Evolutionary conservation across 2,113 vertebrate genomes (phyloP), one percentile per base, ranked within the genome.

Genomic region (Crotophaga sulcirostris): DNA sequence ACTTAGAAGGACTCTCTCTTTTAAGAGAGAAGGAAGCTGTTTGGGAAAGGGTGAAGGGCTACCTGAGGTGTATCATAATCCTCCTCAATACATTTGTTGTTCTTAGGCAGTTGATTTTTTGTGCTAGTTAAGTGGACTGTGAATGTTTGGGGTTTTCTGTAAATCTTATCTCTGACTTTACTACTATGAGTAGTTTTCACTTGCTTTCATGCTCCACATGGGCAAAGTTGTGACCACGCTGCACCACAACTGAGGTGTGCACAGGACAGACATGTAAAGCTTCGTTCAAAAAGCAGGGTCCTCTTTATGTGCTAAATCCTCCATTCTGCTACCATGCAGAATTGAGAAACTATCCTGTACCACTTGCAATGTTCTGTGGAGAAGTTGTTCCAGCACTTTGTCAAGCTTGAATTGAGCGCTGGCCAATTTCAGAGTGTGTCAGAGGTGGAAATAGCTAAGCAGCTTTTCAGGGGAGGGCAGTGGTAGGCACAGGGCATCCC

Each of bases 401-500:
- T 52, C 24, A 28, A 15, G 8, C 11, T 67, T 28, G 7, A 21
- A 3, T 24, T 14, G 59, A 29, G 75, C 33, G 17, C 10, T 38
- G 51, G 16, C 51, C 28, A 14, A 2, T 28, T 40, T 25, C 33
- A 23, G 33, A 28, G 34, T 0, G 34, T 0, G 28, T 8, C 20
- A 19, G 67, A 49, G 40, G 40, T 64, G 6, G 13, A 74, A 55
- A 38, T 3, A 0, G 24, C 67, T 21, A 1, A 8, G 58, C 19
- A 81, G 47, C 17, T 9, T 2, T 59, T 81, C 1, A 7, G 29
- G 3, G 13, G n/a, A 59, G 33, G 36, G 20, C 13, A 4, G 1
- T 34, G 24, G 31, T 21, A 7, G 0, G 3, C 7, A 0, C 0
- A 3, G n/a, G 38, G 44, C 59, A 34, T 58, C 28, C 5, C 55